These are phyloP conservation scores for Orchestia grillus DNA, from an alignment of 1,140 invertebrate genomes.

Conservation along the genomic window DNA sequence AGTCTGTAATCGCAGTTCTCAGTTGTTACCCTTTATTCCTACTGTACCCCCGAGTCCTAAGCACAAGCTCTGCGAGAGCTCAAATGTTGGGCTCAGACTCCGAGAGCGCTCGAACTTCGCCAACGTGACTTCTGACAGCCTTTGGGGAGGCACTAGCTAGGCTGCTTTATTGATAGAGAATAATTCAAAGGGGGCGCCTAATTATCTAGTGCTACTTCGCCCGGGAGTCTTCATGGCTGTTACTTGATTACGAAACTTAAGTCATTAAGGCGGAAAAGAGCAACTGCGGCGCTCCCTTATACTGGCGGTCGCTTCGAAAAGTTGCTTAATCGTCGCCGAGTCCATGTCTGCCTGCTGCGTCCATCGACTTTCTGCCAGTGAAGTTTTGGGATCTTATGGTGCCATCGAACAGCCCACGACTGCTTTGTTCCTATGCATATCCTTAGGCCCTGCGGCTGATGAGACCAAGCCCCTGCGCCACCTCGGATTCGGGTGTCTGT, in stretches of 20 bases:
- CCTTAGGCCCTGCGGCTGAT: neutral
- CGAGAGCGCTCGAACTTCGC: neutral
- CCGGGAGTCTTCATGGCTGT: conserved; percentile 6
- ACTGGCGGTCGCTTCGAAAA: neutral
- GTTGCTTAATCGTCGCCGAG: conserved; percentile 4
- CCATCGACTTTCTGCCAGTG: neutral
- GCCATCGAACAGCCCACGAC: neutral
- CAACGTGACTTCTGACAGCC: neutral
- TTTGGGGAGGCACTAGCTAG: neutral
- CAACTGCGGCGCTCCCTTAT: conserved; percentile 20
- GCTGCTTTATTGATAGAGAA: conserved; percentile 18
- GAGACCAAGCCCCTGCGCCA: neutral
- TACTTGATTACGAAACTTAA: conserved; percentile 46
- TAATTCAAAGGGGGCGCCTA: conserved; percentile 26
- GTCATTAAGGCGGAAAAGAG: conserved; percentile 31
- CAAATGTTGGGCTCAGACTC: neutral
- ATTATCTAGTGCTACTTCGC: conserved; percentile 33
- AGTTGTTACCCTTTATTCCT: neutral
- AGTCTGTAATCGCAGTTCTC: neutral
- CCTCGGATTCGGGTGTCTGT: neutral
- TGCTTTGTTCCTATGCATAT: neutral
- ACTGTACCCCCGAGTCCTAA: neutral
- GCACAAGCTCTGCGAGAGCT: neutral
- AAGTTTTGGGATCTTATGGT: neutral
- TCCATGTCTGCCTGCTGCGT: neutral